Percentiles rank a stretch among this genome's conserved stretches.
phyloP scores from a whole-genome alignment of 2,797 vertebrate species.

The Pseudomugil gertrudae region DNA sequence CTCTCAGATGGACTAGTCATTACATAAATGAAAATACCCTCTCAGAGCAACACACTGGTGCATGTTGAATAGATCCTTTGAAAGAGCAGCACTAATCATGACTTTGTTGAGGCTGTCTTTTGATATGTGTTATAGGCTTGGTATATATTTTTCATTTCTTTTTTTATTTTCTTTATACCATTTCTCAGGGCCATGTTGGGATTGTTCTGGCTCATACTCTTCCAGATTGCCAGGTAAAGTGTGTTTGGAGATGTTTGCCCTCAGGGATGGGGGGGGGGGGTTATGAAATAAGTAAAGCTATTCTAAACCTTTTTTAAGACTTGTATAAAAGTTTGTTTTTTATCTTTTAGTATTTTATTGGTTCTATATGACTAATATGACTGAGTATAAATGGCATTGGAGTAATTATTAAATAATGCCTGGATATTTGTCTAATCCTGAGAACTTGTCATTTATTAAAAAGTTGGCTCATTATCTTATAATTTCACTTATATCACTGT shows the following conservation, averaged over 20 bases:
- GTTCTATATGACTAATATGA: neutral
- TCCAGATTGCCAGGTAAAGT: constrained; percentile 90
- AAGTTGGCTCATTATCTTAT: neutral
- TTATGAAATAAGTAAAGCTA: neutral
- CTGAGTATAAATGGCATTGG: neutral
- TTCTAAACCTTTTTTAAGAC: neutral
- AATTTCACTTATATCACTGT: neutral
- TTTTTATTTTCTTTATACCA: constrained; percentile 27
- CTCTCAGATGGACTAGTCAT: constrained; percentile 24
- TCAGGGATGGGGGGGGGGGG: neutral
- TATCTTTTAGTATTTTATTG: neutral
- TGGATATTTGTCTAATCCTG: neutral
- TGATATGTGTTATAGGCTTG: constrained; percentile 34
- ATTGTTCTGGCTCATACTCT: constrained; percentile 92
- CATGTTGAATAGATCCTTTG: constrained; percentile 25
- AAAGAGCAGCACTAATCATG: constrained; percentile 45
- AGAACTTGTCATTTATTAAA: neutral
- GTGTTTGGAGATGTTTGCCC: neutral
- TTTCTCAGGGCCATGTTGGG: constrained; percentile 92
- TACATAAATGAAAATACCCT: constrained; percentile 36
- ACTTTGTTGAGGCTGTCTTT: constrained; percentile 28
- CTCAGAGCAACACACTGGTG: neutral
- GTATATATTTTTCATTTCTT: constrained; percentile 53
- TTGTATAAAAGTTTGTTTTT: neutral
- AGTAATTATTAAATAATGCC: constrained; percentile 2